phyloP scores from a whole-genome alignment of 2,797 vertebrate genomes.

The Coregonus sp. region DNA sequence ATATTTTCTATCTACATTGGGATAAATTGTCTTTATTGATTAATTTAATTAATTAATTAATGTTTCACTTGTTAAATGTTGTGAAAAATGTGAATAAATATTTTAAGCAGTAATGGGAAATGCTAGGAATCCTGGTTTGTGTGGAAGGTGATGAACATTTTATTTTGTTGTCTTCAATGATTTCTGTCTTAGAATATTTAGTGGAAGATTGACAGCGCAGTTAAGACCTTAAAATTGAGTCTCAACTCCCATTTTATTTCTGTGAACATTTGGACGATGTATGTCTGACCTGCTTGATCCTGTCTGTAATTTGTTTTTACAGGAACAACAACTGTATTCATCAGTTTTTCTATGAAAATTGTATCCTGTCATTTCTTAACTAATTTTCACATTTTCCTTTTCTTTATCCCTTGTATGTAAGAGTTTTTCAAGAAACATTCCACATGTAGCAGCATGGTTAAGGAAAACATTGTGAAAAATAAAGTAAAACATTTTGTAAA shows the following conservation, averaged over 20 bases:
- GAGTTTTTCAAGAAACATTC: neutral
- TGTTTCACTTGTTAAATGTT: too few relatives aligned
- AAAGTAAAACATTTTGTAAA: neutral
- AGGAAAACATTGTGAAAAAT: neutral
- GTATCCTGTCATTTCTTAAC: neutral
- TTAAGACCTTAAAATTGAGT: neutral
- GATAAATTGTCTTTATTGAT: too few relatives aligned
- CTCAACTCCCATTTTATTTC: neutral
- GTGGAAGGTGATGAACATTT: too few relatives aligned
- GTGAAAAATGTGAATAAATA: too few relatives aligned
- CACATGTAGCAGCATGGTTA: neutral
- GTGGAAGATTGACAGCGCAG: neutral
- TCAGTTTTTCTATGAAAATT: neutral
- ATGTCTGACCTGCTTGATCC: neutral
- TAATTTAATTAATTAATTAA: too few relatives aligned
- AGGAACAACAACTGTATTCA: neutral
- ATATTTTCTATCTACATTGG: too few relatives aligned
- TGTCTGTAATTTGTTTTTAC: neutral
- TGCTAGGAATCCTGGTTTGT: too few relatives aligned
- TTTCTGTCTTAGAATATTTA: too few relatives aligned
- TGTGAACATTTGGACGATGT: neutral
- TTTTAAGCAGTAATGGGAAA: too few relatives aligned
- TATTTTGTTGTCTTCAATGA: too few relatives aligned
- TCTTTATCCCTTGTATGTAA: neutral
- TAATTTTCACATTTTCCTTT: neutral